phyloP scores from a whole-genome alignment of 2,113 vertebrate genomes.

The Puffinus mauretanicus region DNA sequence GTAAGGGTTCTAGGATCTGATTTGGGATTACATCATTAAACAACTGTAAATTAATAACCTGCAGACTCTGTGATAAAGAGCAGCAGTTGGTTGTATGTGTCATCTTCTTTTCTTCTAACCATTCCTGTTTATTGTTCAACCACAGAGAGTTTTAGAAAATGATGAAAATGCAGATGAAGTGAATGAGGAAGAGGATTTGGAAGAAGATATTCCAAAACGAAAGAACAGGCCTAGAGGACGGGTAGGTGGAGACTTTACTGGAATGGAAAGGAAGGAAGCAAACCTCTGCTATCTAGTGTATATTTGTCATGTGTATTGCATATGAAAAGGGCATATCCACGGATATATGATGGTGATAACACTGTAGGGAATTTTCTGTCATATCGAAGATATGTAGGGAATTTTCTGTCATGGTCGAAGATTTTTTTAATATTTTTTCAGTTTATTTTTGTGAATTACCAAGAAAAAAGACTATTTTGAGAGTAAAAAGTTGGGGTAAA shows the following conservation, averaged over 20 bases:
- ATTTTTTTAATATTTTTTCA: neutral
- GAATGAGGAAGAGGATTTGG: constrained; percentile 94
- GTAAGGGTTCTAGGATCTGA: neutral
- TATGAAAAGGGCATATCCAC: neutral
- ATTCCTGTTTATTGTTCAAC: constrained; percentile 51
- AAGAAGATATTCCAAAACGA: constrained; percentile 93
- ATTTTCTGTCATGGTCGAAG: neutral
- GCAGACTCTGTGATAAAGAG: neutral
- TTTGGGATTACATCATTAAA: constrained; percentile 16
- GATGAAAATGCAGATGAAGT: constrained; percentile 94
- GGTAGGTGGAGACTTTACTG: constrained; percentile 74
- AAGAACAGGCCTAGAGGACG: constrained; percentile 94
- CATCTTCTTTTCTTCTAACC: constrained; percentile 29
- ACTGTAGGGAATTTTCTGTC: neutral
- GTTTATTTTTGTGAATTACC: neutral
- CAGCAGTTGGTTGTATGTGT: neutral
- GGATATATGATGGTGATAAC: neutral
- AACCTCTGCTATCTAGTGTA: neutral
- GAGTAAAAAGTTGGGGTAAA: neutral
- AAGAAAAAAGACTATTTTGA: neutral
- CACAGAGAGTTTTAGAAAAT: constrained; percentile 92
- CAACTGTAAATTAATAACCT: neutral
- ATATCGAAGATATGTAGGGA: neutral
- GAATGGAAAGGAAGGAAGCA: neutral
- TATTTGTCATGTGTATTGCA: neutral